These are phyloP conservation scores for Oscheius onirici DNA, from an alignment of 2,888 invertebrate species.

Conservation along the genomic window DNA sequence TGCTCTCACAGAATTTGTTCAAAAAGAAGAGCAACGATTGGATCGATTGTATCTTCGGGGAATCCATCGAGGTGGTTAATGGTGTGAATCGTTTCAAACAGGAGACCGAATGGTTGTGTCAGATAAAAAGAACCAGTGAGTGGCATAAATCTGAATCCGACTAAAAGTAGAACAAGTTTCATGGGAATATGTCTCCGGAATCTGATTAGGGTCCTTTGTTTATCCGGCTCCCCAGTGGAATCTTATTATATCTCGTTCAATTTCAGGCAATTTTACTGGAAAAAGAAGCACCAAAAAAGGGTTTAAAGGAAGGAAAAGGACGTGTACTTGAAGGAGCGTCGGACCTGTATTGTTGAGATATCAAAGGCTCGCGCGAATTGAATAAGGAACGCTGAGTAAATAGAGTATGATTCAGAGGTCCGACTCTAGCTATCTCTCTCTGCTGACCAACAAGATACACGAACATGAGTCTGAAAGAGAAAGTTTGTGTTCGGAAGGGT, in stretches of 20 bases:
- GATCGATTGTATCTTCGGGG: background rate
- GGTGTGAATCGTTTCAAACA: slow-evolving; percentile 5
- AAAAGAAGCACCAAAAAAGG: background rate
- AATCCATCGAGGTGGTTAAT: background rate
- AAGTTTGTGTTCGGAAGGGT: slow-evolving; percentile 8
- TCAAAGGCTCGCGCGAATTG: slow-evolving; percentile 23
- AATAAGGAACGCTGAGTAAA: slow-evolving; percentile 30
- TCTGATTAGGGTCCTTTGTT: no score
- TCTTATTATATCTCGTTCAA: background rate
- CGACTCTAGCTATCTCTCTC: no score
- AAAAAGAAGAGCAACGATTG: background rate
- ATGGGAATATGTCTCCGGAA: background rate
- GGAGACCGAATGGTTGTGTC: no score
- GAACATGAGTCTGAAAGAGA: background rate
- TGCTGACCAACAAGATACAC: background rate
- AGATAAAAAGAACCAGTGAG: background rate
- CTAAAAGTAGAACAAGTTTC: background rate
- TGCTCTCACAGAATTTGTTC: no score
- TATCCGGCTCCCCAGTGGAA: no score
- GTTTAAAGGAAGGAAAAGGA: background rate
- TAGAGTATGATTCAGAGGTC: slow-evolving; percentile 17
- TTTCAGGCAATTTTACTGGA: no score
- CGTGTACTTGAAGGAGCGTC: background rate
- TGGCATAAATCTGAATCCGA: background rate
- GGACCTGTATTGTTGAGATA: slow-evolving; percentile 30